Conservation (phyloP, 2,113 vertebrate species). For the Hypocryptadius cinnamomeus region DNA sequence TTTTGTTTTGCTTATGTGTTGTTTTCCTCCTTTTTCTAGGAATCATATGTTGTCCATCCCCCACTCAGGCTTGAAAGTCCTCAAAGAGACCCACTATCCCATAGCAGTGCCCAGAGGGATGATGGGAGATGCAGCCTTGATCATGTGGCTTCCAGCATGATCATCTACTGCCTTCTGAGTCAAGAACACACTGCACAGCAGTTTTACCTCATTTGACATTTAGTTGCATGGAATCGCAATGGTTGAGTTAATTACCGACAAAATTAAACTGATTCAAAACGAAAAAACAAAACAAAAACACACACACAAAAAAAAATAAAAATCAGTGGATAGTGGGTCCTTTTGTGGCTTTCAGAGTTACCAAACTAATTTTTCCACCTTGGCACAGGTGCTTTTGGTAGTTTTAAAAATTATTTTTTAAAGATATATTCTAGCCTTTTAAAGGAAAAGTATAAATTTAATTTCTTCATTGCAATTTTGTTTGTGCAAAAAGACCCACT, state of each 20-base stretch:
- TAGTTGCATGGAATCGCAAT: conserved; percentile 81
- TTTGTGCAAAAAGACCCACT: conserved; percentile 99
- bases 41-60: conserved; percentile 99
- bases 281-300: background rate
- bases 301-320: background rate
- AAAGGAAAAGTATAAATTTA: conserved; percentile 61
- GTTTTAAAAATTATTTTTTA: conserved; percentile 65
- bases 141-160: conserved; percentile 92
- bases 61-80: conserved; percentile 99
- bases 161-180: conserved; percentile 89
- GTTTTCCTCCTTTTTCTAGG: conserved; percentile 99
- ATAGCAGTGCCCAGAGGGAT: conserved; percentile 92
- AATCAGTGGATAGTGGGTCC: conserved; percentile 97
- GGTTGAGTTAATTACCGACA: conserved; percentile 69
- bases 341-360: conserved; percentile 97
- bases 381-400: conserved; percentile 71
- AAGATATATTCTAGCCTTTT: conserved; percentile 71
- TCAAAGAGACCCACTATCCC: conserved; percentile 99
- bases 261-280: conserved; percentile 61
- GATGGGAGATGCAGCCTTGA: conserved; percentile 94
- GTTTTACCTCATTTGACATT: conserved; percentile 84
- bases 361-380: conserved; percentile 70
- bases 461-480: conserved; percentile 66
- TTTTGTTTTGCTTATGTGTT: conserved; percentile 99
- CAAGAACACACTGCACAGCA: conserved; percentile 90